Conservation (phyloP, 2,888 invertebrate genomes). For the Caenorhabditis imperialis region DNA sequence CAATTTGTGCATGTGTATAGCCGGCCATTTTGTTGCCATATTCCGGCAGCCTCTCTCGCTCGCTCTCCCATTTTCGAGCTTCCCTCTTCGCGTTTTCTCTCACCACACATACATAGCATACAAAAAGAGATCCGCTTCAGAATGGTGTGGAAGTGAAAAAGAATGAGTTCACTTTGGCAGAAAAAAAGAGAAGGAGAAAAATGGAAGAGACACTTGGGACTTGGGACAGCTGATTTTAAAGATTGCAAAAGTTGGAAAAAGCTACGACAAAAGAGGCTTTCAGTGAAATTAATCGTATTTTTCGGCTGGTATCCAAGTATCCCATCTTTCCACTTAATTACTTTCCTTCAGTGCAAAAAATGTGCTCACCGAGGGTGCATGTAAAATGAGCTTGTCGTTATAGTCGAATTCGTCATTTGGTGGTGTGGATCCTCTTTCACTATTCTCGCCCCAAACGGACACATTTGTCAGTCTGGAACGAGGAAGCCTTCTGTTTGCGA, state of each 20-base stretch:
- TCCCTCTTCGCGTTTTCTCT: background rate
- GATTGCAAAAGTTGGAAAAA: background rate
- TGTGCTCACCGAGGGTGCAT: too few species aligned
- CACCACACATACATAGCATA: slow-evolving; percentile 43
- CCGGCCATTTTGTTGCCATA: slow-evolving; percentile 35
- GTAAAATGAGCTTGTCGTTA: background rate
- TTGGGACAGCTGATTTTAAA: background rate
- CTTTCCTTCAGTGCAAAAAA: slow-evolving; percentile 9
- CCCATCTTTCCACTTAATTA: background rate
- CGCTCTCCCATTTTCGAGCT: background rate
- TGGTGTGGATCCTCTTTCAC: background rate
- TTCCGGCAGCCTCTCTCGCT: slow-evolving; percentile 3
- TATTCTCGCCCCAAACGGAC: slow-evolving; percentile 4
- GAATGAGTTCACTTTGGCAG: background rate
- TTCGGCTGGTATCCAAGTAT: background rate
- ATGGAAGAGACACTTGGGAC: too few species aligned
- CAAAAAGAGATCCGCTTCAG: slow-evolving; percentile 26
- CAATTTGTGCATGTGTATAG: slow-evolving; percentile 31
- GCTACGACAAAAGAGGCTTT: background rate
- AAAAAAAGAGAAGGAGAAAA: background rate
- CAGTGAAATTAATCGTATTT: background rate
- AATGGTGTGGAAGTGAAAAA: background rate
- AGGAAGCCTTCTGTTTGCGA: slow-evolving; percentile 3
- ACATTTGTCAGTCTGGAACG: slow-evolving; percentile 16
- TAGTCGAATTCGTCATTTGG: slow-evolving; percentile 15